Conservation (phyloP, 2,888 invertebrate species). For the Tenthredo livida region DNA sequence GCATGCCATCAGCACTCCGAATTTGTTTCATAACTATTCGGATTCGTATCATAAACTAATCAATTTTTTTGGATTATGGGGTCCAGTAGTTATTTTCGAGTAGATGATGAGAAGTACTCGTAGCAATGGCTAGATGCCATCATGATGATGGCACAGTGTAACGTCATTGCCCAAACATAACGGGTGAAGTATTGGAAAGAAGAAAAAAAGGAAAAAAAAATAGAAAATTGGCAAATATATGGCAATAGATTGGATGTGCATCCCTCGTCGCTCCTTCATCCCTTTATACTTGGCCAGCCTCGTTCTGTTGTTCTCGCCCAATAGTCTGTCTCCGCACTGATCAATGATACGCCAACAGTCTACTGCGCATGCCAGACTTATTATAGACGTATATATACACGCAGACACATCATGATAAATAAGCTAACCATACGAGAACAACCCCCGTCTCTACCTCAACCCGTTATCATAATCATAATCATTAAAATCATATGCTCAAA, state of each 20-base stretch:
- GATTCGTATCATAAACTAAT: no score
- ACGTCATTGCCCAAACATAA: neutral
- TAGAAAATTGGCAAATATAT: neutral
- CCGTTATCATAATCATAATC: constrained; percentile 19
- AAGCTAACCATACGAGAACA: constrained; percentile 31
- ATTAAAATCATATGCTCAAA: neutral
- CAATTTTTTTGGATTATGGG: neutral
- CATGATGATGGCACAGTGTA: neutral
- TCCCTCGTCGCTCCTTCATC: constrained; percentile 34
- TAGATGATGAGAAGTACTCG: neutral
- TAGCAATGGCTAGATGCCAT: neutral
- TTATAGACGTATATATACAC: constrained; percentile 42
- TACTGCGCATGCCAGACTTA: constrained; percentile 76
- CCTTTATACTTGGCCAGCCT: constrained; percentile 62
- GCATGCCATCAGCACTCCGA: no score
- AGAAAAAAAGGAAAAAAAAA: neutral
- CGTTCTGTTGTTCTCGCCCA: constrained; percentile 77
- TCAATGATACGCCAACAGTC: constrained; percentile 77
- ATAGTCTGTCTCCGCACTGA: constrained; percentile 76
- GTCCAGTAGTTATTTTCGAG: neutral
- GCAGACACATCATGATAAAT: constrained; percentile 29
- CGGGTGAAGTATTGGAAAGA: neutral
- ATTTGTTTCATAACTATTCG: no score
- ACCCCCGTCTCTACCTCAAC: constrained; percentile 10
- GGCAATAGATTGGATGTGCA: neutral